Conservation (phyloP, 2,797 vertebrate species). For the Helarctos malayanus region DNA sequence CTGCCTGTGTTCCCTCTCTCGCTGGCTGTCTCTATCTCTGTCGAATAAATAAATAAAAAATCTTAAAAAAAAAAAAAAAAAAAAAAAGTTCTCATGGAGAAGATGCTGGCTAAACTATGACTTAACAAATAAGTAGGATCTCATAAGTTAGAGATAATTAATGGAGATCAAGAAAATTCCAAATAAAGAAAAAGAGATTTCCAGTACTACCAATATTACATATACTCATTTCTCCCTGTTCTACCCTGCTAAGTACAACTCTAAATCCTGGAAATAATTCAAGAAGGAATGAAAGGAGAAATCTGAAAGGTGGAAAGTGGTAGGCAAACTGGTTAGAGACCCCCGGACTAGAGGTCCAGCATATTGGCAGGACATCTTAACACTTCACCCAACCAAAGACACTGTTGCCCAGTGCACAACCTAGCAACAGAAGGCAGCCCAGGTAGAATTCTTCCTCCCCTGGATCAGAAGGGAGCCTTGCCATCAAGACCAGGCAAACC, state of each 20-base stretch:
- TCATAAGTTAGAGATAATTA: background rate
- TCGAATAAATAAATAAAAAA: no score
- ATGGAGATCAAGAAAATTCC: background rate
- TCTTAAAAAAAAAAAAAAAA: no score
- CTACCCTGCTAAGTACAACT: background rate
- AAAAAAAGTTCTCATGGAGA: background rate
- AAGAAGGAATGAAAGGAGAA: background rate
- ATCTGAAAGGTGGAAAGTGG: background rate
- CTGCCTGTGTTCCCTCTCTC: no score
- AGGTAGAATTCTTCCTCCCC: background rate
- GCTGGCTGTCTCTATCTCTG: no score
- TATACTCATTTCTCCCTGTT: background rate
- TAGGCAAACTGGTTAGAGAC: background rate
- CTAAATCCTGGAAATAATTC: background rate
- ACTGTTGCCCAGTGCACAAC: background rate
- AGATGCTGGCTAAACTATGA: background rate
- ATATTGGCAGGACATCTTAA: background rate
- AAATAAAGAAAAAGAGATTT: background rate
- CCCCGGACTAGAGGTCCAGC: background rate
- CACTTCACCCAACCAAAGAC: background rate
- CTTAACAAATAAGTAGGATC: background rate
- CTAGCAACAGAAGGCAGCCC: background rate
- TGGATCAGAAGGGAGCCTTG: background rate
- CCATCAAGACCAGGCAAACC: background rate
- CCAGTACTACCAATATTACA: background rate